Evolutionary conservation across 2,888 invertebrate species (phyloP).

Genomic region (Drosophila quasianomalipes): DNA sequence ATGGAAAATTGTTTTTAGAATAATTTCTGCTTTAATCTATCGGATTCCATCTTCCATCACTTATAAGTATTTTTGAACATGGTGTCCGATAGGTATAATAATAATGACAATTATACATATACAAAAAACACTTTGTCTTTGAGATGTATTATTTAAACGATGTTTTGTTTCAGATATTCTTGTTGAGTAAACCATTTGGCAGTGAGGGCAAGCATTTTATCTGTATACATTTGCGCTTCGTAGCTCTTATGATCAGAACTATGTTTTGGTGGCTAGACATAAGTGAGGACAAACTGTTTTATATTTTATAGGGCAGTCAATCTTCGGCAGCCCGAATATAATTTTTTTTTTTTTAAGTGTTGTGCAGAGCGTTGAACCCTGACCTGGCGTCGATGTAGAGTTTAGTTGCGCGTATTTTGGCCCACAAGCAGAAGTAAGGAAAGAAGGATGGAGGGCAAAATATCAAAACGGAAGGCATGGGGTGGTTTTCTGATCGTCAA

Average conservation of each 20-base stretch:
- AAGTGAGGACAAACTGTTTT: not conserved
- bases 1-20: not conserved
- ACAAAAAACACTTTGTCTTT: not conserved
- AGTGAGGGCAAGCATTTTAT: not conserved
- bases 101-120: not conserved
- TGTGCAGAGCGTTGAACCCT: slow-evolving; percentile 56
- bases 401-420: slow-evolving; percentile 21
- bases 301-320: slow-evolving; percentile 1
- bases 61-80: not conserved
- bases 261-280: not conserved
- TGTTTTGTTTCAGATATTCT: not conserved
- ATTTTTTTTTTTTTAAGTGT: slow-evolving; percentile 3
- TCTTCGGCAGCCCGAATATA: not conserved
- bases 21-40: not conserved
- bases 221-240: not conserved
- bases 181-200: not conserved
- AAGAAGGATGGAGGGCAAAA: slow-evolving; percentile 26
- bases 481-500: slow-evolving; percentile 59
- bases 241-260: not conserved
- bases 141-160: too few relatives aligned
- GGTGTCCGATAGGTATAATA: not conserved
- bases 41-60: not conserved
- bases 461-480: slow-evolving; percentile 31
- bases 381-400: slow-evolving; percentile 12
- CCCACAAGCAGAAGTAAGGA: slow-evolving; percentile 16